Conservation (phyloP, 2,888 invertebrate species). For the Pterostichus madidus region DNA sequence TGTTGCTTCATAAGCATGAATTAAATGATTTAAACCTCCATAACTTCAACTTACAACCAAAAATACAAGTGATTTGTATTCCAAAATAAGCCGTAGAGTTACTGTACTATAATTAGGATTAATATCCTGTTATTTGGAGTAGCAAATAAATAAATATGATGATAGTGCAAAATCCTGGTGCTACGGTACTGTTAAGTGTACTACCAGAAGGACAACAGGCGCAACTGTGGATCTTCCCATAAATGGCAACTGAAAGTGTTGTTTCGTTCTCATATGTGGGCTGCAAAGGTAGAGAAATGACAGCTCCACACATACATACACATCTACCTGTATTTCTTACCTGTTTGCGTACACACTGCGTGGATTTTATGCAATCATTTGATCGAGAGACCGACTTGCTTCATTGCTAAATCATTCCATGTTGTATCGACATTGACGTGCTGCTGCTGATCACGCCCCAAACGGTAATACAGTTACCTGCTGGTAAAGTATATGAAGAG, state of each 20-base stretch:
- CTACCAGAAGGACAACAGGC: not conserved
- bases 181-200: not conserved
- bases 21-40: too few species aligned
- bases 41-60: too few species aligned
- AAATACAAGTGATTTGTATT: too few species aligned
- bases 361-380: conserved; percentile 14
- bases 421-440: too few species aligned
- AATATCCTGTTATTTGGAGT: too few species aligned
- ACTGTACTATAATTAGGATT: too few species aligned
- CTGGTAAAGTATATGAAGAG: not conserved
- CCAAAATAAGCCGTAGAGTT: too few species aligned
- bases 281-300: conserved; percentile 15
- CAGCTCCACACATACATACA: conserved; percentile 16
- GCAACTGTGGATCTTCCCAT: conserved; percentile 68
- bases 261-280: conserved; percentile 51
- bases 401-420: not conserved
- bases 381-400: not conserved
- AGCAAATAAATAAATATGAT: too few species aligned
- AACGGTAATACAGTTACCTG: not conserved
- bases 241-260: conserved; percentile 72
- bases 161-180: too few species aligned
- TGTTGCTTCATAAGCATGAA: too few species aligned
- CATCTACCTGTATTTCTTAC: conserved; percentile 1
- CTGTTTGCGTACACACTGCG: not conserved
- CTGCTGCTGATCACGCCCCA: not conserved